Conservation (phyloP, 2,113 vertebrate genomes). For the Periophthalmus modestus region DNA sequence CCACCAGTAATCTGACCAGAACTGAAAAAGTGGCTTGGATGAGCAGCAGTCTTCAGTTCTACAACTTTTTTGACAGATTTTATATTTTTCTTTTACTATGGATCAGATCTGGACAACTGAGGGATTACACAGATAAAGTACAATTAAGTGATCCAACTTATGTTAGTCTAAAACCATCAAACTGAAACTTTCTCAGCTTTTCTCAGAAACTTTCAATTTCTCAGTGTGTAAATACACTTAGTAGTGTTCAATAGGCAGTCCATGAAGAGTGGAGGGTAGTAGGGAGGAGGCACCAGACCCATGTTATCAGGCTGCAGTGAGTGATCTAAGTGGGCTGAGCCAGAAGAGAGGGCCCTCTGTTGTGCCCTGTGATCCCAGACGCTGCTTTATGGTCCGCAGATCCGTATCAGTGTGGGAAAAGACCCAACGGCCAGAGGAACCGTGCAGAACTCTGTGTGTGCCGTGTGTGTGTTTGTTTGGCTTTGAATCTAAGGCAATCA, state of each 20-base stretch:
- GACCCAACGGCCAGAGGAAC: conserved; percentile 53
- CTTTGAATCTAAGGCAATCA: conserved; percentile 68
- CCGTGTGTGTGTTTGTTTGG: conserved; percentile 52
- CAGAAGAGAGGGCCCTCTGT: conserved; percentile 64
- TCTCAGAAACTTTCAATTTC: too few relatives aligned
- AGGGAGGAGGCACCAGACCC: conserved; percentile 48
- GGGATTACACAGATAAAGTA: too few relatives aligned
- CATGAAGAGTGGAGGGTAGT: not conserved
- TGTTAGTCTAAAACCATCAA: not conserved
- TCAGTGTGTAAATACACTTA: not conserved
- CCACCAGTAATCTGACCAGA: too few relatives aligned
- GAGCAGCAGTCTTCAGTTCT: too few relatives aligned
- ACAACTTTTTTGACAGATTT: too few relatives aligned
- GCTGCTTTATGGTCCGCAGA: conserved; percentile 75
- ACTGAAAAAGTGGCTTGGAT: too few relatives aligned
- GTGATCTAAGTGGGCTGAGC: conserved; percentile 63
- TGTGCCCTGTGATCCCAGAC: conserved; percentile 70
- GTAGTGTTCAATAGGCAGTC: not conserved
- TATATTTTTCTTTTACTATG: too few relatives aligned
- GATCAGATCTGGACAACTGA: too few relatives aligned
- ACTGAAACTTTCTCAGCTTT: too few relatives aligned
- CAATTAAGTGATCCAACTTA: not conserved
- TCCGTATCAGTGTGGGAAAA: conserved; percentile 80
- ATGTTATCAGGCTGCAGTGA: conserved; percentile 62
- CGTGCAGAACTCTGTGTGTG: conserved; percentile 29